Conservation (phyloP, 1,140 invertebrate genomes). For the Piezodorus guildinii region DNA sequence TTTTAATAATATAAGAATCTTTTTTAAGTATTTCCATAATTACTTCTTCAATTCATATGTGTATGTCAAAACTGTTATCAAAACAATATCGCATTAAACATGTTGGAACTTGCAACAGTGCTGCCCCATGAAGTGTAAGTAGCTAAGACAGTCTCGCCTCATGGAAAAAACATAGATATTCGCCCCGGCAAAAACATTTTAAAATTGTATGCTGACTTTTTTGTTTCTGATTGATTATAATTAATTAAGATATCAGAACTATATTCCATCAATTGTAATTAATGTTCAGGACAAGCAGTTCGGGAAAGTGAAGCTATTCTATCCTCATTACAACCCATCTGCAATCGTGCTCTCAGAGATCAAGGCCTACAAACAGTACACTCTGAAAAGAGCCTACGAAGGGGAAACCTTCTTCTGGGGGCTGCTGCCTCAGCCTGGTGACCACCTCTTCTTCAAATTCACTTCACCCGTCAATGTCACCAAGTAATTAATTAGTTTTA, state of each 20-base stretch:
- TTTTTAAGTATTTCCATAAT: too few species aligned
- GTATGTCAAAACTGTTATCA: too few species aligned
- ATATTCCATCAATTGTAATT: background rate
- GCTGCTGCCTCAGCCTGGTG: conserved; percentile 68
- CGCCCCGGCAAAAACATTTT: too few species aligned
- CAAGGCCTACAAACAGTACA: conserved; percentile 73
- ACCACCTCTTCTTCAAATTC: conserved; percentile 74
- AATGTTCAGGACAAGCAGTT: conserved; percentile 73
- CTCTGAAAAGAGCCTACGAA: conserved; percentile 68
- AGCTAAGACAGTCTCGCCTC: too few species aligned
- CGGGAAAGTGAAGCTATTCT: conserved; percentile 72
- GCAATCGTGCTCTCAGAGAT: conserved; percentile 65
- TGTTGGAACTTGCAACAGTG: too few species aligned
- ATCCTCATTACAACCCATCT: conserved; percentile 70
- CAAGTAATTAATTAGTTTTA: conserved; percentile 43
- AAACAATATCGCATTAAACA: too few species aligned
- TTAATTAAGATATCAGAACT: background rate
- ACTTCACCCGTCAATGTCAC: conserved; percentile 58
- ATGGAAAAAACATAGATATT: too few species aligned
- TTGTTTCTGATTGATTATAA: background rate
- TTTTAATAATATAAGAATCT: too few species aligned
- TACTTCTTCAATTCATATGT: too few species aligned
- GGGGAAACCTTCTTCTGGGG: conserved; percentile 92
- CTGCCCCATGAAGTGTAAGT: too few species aligned
- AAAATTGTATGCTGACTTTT: too few species aligned